A percentile compares a stretch with the other conserved stretches of the same genome.
phyloP scores from a whole-genome alignment of 2,113 vertebrate species.

The Dicaeum eximium region DNA sequence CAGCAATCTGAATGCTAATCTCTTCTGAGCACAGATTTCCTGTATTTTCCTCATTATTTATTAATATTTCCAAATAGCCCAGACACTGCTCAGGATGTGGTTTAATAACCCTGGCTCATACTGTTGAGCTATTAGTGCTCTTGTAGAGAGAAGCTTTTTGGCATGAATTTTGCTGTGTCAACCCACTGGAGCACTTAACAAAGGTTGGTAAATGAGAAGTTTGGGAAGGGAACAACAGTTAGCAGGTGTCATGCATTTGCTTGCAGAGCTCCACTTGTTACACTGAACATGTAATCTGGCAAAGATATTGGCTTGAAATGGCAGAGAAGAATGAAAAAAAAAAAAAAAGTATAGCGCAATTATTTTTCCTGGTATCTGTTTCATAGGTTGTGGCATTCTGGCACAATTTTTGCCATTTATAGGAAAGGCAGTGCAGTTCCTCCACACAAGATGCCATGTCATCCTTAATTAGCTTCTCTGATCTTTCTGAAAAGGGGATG shows the following conservation, averaged over 20 bases:
- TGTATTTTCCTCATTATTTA: constrained; percentile 54
- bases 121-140: not conserved
- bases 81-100: not conserved
- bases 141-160: not conserved
- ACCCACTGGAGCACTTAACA: not conserved
- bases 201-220: constrained; percentile 14
- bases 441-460: constrained; percentile 20
- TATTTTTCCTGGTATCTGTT: not conserved
- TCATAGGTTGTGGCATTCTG: not conserved
- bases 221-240: not conserved
- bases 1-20: constrained; percentile 36
- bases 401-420: not conserved
- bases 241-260: constrained; percentile 14
- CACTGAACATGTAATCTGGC: not conserved
- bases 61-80: constrained; percentile 53
- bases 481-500: constrained; percentile 30
- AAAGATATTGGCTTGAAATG: not conserved
- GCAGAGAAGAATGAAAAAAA: not conserved
- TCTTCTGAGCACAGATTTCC: constrained; percentile 41
- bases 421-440: constrained; percentile 5
- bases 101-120: constrained; percentile 37
- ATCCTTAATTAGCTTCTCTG: constrained; percentile 49
- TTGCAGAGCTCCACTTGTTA: not conserved
- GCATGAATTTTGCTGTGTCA: constrained; percentile 10
- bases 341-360: not conserved